A percentile compares a stretch with the other conserved stretches of the same genome.
Evolutionary conservation across 2,797 vertebrate genomes (phyloP).

Genomic region (Halcyon chelicuti): DNA sequence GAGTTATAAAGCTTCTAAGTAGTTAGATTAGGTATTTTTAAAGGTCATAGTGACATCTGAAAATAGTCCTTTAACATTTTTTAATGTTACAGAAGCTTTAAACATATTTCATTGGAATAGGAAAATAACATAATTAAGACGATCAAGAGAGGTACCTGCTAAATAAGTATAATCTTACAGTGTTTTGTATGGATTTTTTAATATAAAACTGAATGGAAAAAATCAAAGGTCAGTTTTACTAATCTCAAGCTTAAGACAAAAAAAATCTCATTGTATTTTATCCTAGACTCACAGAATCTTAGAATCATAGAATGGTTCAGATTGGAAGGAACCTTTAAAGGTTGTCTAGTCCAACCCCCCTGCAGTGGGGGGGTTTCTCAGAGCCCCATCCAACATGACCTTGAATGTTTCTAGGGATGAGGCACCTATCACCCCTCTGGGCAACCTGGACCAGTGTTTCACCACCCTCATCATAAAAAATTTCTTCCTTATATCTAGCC

Average conservation of each 20-base stretch:
- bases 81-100: constrained; percentile 1
- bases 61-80: constrained; percentile 51
- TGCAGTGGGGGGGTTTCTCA: not conserved
- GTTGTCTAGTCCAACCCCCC: not conserved
- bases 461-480: not conserved
- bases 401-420: not conserved
- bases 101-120: not conserved
- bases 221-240: not conserved
- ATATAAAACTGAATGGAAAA: not conserved
- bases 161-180: not conserved
- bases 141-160: not conserved
- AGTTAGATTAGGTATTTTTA: constrained; percentile 58
- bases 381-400: not conserved
- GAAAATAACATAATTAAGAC: constrained; percentile 37
- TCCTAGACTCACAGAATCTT: not conserved
- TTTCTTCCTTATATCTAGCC: not conserved
- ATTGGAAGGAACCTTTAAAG: not conserved
- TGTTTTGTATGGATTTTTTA: not conserved
- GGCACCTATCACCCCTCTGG: not conserved
- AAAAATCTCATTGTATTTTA: not conserved
- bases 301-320: not conserved
- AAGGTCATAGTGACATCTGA: constrained; percentile 69
- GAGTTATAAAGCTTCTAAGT: constrained; percentile 64
- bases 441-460: not conserved
- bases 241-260: not conserved